Evolutionary conservation across 2,888 invertebrate species (phyloP).

Genomic region (Dromius quadrimaculatus): DNA sequence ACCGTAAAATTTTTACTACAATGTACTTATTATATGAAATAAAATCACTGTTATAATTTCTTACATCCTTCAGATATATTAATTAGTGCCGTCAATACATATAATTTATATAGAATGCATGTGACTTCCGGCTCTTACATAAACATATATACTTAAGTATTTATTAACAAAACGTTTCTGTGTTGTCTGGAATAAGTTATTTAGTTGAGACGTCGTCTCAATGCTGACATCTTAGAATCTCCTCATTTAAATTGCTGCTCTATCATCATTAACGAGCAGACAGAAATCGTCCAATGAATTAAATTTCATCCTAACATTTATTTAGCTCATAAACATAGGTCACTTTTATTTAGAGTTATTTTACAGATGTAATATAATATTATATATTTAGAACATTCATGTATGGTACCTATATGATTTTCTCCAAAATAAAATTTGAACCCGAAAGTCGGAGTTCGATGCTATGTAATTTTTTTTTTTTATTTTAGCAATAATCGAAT

Average conservation of each 20-base stretch:
- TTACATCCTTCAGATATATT: conserved; percentile 46
- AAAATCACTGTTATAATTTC: conserved; percentile 48
- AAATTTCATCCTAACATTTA: too few relatives aligned
- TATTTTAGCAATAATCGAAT: too few relatives aligned
- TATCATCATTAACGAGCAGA: too few relatives aligned
- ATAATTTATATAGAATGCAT: conserved; percentile 45
- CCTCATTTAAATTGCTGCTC: neutral
- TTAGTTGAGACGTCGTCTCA: neutral
- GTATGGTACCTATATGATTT: too few relatives aligned
- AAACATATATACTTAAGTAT: conserved; percentile 42
- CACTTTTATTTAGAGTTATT: too few relatives aligned
- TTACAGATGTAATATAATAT: too few relatives aligned
- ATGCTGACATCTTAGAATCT: conserved; percentile 20
- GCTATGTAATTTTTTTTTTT: too few relatives aligned
- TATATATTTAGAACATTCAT: too few relatives aligned
- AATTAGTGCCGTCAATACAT: conserved; percentile 40
- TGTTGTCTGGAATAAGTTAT: conserved; percentile 38
- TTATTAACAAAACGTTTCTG: conserved; percentile 40
- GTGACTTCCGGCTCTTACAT: conserved; percentile 43
- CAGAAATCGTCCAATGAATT: too few relatives aligned
- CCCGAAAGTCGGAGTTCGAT: too few relatives aligned
- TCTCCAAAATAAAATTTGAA: too few relatives aligned
- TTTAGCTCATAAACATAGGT: too few relatives aligned
- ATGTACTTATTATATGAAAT: conserved; percentile 39
- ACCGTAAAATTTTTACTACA: conserved; percentile 32